A percentile compares a stretch with the other conserved stretches of the same genome.
Conservation (phyloP, 2,888 invertebrate species). For the Petrolisthes manimaculis region DNA sequence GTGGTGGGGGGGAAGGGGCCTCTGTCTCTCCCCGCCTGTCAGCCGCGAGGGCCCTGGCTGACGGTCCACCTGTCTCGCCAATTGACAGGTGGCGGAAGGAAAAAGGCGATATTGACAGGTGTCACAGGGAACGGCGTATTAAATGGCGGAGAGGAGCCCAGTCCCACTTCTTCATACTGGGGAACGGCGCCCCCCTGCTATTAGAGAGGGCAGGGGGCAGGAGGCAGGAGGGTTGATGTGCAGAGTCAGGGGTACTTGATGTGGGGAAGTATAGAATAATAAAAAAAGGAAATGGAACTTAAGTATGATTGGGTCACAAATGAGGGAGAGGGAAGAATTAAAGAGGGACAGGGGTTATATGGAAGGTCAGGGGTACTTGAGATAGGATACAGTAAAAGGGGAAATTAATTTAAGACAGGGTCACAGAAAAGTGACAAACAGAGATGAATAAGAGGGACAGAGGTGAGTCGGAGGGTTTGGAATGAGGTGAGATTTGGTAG, state of each 20-base stretch:
- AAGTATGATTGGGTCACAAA: neutral
- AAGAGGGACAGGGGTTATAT: neutral
- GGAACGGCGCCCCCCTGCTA: constrained; percentile 8
- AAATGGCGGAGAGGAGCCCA: constrained; percentile 50
- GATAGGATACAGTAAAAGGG: neutral
- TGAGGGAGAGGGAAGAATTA: neutral
- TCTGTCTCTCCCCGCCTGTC: constrained; percentile 42
- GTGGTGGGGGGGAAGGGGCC: neutral
- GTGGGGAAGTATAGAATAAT: neutral
- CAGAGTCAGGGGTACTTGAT: neutral
- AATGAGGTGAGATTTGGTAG: no score
- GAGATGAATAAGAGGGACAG: no score
- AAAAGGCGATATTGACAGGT: constrained; percentile 61
- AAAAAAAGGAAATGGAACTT: neutral
- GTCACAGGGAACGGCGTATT: constrained; percentile 54
- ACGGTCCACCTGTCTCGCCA: constrained; percentile 60
- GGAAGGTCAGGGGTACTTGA: neutral
- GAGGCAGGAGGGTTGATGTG: neutral
- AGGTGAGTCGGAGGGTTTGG: no score
- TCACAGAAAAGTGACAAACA: neutral
- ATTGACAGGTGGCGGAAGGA: constrained; percentile 63
- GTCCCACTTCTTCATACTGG: constrained; percentile 44
- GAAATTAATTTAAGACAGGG: neutral
- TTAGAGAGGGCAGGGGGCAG: constrained; percentile 20
- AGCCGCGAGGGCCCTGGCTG: constrained; percentile 42